A percentile compares a stretch with the other conserved stretches of the same genome.
Conservation (phyloP, 2,797 vertebrate genomes). For the Cichlasoma orientale region DNA sequence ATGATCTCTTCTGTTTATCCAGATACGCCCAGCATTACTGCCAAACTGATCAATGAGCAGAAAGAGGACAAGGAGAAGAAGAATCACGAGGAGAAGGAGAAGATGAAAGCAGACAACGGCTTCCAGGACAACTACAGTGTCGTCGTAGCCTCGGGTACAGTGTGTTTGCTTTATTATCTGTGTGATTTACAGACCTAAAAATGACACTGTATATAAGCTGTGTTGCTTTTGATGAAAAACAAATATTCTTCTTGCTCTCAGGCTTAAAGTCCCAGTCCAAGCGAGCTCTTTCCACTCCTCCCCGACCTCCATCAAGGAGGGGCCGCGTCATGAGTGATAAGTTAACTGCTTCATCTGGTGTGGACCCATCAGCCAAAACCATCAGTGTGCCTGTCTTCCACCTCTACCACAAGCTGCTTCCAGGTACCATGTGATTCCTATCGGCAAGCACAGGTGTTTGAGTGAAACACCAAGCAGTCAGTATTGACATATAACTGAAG, state of each 20-base stretch:
- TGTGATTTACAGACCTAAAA: not conserved
- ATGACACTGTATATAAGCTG: not conserved
- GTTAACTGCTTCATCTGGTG: conserved; percentile 86
- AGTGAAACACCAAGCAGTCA: not conserved
- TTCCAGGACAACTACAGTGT: conserved; percentile 99
- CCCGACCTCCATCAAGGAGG: conserved; percentile 93
- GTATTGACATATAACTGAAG: not conserved
- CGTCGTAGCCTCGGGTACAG: conserved; percentile 94
- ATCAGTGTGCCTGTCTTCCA: conserved; percentile 99
- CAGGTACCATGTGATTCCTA: conserved; percentile 77
- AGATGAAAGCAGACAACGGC: conserved; percentile 96
- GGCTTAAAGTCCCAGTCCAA: conserved; percentile 98
- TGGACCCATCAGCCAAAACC: conserved; percentile 92
- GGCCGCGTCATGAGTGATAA: conserved; percentile 94
- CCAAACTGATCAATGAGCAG: conserved; percentile 97
- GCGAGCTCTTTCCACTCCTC: conserved; percentile 92
- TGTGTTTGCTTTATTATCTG: not conserved
- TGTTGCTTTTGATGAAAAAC: not conserved
- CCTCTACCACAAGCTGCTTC: conserved; percentile 95
- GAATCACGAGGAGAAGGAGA: conserved; percentile 99
- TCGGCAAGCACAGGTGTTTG: not conserved
- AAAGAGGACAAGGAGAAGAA: conserved; percentile 99
- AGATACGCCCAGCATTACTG: conserved; percentile 99
- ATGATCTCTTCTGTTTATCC: not conserved
- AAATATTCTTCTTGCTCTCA: conserved; percentile 47